Evolutionary conservation across 1,140 invertebrate genomes (phyloP).

Genomic region (Cherax quadricarinatus): DNA sequence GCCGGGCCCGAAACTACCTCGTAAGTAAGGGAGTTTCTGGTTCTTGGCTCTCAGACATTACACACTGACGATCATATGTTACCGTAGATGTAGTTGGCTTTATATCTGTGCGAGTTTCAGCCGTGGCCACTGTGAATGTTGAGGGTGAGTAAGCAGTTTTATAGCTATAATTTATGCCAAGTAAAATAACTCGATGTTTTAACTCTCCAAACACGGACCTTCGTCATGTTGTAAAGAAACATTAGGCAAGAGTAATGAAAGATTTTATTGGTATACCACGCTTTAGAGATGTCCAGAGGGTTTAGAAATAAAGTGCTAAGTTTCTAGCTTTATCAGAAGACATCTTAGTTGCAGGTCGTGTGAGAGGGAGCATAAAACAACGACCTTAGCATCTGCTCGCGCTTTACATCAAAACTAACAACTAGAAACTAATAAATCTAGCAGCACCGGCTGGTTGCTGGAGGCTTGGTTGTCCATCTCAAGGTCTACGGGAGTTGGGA

Average conservation of each 20-base stretch:
- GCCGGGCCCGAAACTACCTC: constrained; percentile 28
- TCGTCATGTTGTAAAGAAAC: no score
- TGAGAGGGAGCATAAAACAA: no score
- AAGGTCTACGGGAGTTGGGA: no score
- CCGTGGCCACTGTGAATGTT: neutral
- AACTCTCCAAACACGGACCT: no score
- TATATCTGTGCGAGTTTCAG: neutral
- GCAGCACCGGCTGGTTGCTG: neutral
- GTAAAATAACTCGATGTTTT: neutral
- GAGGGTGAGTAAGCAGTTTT: constrained; percentile 1
- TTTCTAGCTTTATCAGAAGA: no score
- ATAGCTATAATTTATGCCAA: neutral
- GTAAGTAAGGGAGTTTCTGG: constrained; percentile 31
- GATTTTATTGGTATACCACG: no score
- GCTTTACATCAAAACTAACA: neutral
- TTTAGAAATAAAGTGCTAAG: no score
- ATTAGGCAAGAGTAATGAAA: no score
- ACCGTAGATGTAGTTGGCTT: neutral
- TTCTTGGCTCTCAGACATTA: neutral
- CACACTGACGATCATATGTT: neutral
- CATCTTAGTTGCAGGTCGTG: no score
- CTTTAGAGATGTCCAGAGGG: no score
- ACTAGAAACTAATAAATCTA: neutral
- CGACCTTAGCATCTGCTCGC: neutral
- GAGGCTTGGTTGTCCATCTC: neutral